Evolutionary conservation across 2,888 invertebrate species (phyloP), one percentile per base, ranked within the genome.

Genomic region (Arctia plantaginis): DNA sequence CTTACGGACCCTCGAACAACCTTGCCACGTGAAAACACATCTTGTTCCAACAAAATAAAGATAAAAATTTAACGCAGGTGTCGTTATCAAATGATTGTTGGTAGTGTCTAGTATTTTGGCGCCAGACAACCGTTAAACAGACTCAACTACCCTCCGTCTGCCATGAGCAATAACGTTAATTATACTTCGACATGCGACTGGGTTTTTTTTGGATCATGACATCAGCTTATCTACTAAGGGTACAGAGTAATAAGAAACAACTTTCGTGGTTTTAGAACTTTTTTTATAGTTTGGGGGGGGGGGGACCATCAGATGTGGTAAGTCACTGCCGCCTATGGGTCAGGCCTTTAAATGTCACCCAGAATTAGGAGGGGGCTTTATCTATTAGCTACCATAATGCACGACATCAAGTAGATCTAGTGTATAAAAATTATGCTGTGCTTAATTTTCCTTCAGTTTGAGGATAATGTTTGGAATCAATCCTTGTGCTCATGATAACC

Each of bases 91-190:
- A 79, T 85, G 84, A 86, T 86, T 82, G 83, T 75, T 81, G 88
- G 87, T 87, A 76, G 69, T 78, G 89, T 87, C 87, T 87, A 89
- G 87, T 87, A 89, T 90, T 90, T 91, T 90, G 93, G 93, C 93
- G 93, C 93, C 93, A 93, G 90, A 89, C 90, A 89, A 90, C 89
- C 87, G 90, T 92, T 91, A 88, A 92, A 87, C 85, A 83, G 83
- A 78, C 80, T 69, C 81, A 75, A 81, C 82, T 86, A 87, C 83
- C 86, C 88, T 86, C 86, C 88, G 88, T 89, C 85, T 85, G 86
- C 83, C 85, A 82, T 85, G 85, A 86, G 80, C 80, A 82, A 80
- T 82, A 83, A 83, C 71, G 85, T 83, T 85, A 86, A 89, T 87
- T 88, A 79, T 85, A 75, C 75, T 85, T 82, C 76, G 78, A 80